phyloP scores from a whole-genome alignment of 2,888 invertebrate genomes.

The Drosophila koepferae region DNA sequence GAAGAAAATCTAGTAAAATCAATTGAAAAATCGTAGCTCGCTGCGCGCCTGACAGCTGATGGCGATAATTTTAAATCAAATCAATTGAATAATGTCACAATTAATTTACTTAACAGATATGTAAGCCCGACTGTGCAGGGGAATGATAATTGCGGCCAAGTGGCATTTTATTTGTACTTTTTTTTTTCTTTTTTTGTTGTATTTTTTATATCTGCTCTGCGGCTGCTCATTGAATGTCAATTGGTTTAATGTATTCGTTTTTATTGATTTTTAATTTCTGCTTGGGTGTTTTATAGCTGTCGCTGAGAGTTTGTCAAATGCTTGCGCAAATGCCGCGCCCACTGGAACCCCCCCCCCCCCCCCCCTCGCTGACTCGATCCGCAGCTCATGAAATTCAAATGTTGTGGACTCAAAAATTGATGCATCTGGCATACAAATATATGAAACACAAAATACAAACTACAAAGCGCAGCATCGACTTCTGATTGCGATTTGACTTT shows the following conservation, averaged over 20 bases:
- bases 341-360: background rate
- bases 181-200: background rate
- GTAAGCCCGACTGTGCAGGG: conserved; percentile 52
- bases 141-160: conserved; percentile 45
- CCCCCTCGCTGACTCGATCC: background rate
- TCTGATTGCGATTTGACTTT: conserved; percentile 43
- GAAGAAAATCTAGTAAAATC: conserved; percentile 39
- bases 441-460: conserved; percentile 27
- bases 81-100: conserved; percentile 84
- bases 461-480: conserved; percentile 16
- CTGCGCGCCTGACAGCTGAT: conserved; percentile 67
- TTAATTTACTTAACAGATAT: conserved; percentile 82
- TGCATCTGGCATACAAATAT: conserved; percentile 47
- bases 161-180: conserved; percentile 26
- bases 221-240: conserved; percentile 52
- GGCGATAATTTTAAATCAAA: conserved; percentile 81
- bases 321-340: conserved; percentile 48
- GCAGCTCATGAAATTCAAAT: conserved; percentile 65
- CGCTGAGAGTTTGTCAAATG: conserved; percentile 52
- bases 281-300: conserved; percentile 65
- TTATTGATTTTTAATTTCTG: conserved; percentile 78
- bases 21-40: conserved; percentile 58
- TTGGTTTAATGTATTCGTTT: conserved; percentile 66
- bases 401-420: conserved; percentile 35
- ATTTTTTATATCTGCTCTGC: background rate